phyloP scores from a whole-genome alignment of 2,797 vertebrate species.

The Xenops minutus region DNA sequence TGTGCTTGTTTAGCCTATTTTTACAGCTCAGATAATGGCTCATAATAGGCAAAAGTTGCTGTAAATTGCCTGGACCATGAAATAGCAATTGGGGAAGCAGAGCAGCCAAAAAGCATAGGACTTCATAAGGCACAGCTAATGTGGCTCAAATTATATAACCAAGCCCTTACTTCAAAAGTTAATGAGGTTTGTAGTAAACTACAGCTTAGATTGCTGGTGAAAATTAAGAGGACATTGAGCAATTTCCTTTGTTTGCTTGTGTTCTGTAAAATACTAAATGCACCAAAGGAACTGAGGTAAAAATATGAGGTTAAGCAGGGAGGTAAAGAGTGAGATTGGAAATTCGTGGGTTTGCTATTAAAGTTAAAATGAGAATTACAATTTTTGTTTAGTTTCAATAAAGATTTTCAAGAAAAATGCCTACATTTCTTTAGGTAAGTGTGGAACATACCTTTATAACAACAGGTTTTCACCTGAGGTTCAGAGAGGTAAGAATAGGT shows the following conservation, averaged over 20 bases:
- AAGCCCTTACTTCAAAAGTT: background rate
- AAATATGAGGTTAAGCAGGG: accelerated
- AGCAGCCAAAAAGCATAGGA: background rate
- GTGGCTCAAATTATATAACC: background rate
- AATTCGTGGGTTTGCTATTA: background rate
- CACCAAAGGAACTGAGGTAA: background rate
- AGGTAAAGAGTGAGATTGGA: background rate
- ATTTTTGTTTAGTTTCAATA: background rate
- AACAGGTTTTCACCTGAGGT: background rate
- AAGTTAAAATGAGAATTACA: background rate
- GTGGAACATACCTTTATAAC: background rate
- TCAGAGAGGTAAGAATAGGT: background rate
- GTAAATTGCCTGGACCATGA: background rate
- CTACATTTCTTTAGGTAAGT: background rate
- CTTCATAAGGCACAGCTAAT: background rate
- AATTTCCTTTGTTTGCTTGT: background rate
- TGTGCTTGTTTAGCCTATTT: background rate
- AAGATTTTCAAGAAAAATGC: background rate
- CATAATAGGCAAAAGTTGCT: background rate
- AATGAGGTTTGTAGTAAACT: background rate
- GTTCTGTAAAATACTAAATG: background rate
- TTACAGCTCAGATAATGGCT: background rate
- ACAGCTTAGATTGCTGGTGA: background rate
- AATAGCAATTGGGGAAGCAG: background rate
- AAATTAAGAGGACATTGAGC: background rate